Base-by-base conservation (phyloP, 1,140 invertebrate species). In the Pygmarrhopalites habei region DNA sequence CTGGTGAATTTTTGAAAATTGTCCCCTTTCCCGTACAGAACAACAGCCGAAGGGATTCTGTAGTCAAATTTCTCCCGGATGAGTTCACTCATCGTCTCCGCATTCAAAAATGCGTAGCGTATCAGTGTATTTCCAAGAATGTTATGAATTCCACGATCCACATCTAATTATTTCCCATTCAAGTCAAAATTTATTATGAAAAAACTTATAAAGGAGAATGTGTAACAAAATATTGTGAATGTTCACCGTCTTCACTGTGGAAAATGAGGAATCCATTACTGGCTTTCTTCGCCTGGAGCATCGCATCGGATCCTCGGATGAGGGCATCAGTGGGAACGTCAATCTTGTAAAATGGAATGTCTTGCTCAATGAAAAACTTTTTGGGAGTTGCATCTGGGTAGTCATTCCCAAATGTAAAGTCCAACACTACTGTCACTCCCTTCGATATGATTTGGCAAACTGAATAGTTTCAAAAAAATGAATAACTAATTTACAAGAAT, bases 251-350 rank as follows among this genome's bases (percentile, higher is more conserved):
- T 23, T 68, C 61, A 5, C 43, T 49, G 17, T 66, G 64, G 52
- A 71, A 71, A 26, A 71, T 71, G 1, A 68, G 29, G 29, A 68
- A 71, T 17, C 69, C 69, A 59, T 71, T 71, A 44, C 66, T 71
- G 2, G 44, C 59, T 32, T 57, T 39, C 49, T 65, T 68, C 0
- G 43, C 19, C 32, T 68, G 47, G 12, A 71, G n/a, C 46, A 71
- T 53, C 7, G 61, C 57, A 44, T 71, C 64, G 12, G 57, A 39
- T n/a, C 64, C 64, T 29, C 41, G 32, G 4, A 68, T 60, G 14
- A 68, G 32, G 17, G 47, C 59, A 29, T 71, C 65, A 5, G 58
- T 55, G 15, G 66, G 69, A 10, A 62, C n/a, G 12, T 67, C 58
- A 2, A 68, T 39, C 47, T 64, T 68, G 46, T 60, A 71, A 58